Percentiles rank a stretch among this genome's conserved stretches.
These are phyloP conservation scores for Coenonympha glycerion DNA, from an alignment of 2,888 invertebrate species.

Conservation along the genomic window DNA sequence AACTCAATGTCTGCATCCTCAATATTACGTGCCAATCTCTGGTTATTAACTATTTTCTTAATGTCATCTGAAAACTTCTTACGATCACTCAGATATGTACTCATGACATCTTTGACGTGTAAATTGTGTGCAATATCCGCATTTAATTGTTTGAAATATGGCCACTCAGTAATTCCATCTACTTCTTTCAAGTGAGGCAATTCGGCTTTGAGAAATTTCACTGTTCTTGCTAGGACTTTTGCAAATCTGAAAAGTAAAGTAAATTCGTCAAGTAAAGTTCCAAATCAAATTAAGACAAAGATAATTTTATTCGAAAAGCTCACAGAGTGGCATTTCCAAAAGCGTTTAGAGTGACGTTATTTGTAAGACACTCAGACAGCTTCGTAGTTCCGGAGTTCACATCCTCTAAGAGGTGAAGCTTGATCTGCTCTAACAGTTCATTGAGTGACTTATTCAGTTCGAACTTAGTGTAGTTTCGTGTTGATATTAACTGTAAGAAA, in stretches of 20 bases:
- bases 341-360: constrained; percentile 46
- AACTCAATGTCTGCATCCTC: constrained; percentile 46
- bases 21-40: constrained; percentile 36
- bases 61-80: constrained; percentile 33
- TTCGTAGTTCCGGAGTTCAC: constrained; percentile 42
- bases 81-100: constrained; percentile 35
- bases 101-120: constrained; percentile 40
- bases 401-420: constrained; percentile 55
- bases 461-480: constrained; percentile 65
- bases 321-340: constrained; percentile 60
- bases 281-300: neutral
- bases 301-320: constrained; percentile 32
- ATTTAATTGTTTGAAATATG: constrained; percentile 43
- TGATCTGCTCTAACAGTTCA: constrained; percentile 55
- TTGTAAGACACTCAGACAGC: constrained; percentile 49
- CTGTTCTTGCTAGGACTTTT: constrained; percentile 45
- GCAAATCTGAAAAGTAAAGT: constrained; percentile 41
- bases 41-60: constrained; percentile 30
- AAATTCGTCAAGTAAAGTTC: neutral
- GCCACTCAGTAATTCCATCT: constrained; percentile 44
- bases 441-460: constrained; percentile 67
- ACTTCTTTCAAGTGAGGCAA: constrained; percentile 56
- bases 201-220: constrained; percentile 47
- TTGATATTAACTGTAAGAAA: constrained; percentile 53
- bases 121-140: constrained; percentile 47